Evolutionary conservation across 2,113 vertebrate species (phyloP), one percentile per base, ranked within the genome.

Genomic region (Hippocampus comes): DNA sequence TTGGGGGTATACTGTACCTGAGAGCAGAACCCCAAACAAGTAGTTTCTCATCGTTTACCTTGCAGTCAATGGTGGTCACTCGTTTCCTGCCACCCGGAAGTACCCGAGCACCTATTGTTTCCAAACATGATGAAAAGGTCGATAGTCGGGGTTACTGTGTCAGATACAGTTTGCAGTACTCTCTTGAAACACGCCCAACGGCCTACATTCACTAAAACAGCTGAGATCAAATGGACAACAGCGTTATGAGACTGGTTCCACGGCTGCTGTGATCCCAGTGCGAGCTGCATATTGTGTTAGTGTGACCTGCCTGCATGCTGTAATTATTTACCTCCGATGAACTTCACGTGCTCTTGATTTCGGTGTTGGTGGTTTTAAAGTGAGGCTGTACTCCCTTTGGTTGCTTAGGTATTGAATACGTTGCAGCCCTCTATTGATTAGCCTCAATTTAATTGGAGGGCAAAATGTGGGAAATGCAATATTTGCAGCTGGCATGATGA

Each of bases 161-260:
- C 59, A 41, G 30, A 63, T 41, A 1, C 18, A 41, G 17, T 42
- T 64, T 5, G n/a, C 21, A 43, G 20, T 6, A 11, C 34, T 57
- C 10, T 57, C n/a, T 57, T 25, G 55, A 57, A 57, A 57, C 20
- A 27, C 59, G 4, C 18, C 18, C 63, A 10, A 21, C 46, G 41
- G n/a, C 41, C 17, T 41, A 63, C 34, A 41, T 38, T 38, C 8
- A 10, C 18, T 2, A 38, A n/a, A 23, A 12, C 20, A 42, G 38
- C 21, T 11, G 61, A n/a, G 27, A 27, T 9, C 27, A 63, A 63
- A 63, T 14, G 15, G n/a, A 46, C 12, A 11, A 48, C 41, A 27
- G 41, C 42, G 64, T 66, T 66, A 48, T 66, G 64, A 66, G 43
- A 66, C 64, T 66, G 64, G 64, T 66, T 66, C 64, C 42, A 66